Evolutionary conservation across 2,888 invertebrate genomes (phyloP).

Genomic region (Cheilosia pagana): DNA sequence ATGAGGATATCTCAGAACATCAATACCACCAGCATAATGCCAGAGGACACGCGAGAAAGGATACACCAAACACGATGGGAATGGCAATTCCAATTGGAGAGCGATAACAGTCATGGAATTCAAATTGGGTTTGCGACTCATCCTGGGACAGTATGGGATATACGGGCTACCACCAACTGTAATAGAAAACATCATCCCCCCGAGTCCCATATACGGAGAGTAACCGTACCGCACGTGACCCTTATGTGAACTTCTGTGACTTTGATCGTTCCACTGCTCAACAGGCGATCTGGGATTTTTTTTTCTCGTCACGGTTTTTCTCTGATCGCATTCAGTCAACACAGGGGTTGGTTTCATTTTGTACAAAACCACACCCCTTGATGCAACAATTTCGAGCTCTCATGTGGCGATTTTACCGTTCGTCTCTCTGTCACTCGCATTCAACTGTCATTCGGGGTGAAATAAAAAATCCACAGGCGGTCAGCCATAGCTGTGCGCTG

Average conservation of each 20-base stretch:
- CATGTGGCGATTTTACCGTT: slow-evolving; percentile 46
- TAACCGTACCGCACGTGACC: slow-evolving; percentile 77
- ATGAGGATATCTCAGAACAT: slow-evolving; percentile 38
- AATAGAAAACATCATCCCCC: slow-evolving; percentile 31
- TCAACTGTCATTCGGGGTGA: slow-evolving; percentile 43
- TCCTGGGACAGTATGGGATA: slow-evolving; percentile 48
- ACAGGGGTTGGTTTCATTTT: slow-evolving; percentile 52
- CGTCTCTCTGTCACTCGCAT: slow-evolving; percentile 58
- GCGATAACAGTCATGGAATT: slow-evolving; percentile 58
- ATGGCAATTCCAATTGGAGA: slow-evolving; percentile 61
- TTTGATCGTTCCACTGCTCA: slow-evolving; percentile 67
- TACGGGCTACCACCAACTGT: slow-evolving; percentile 47
- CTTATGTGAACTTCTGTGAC: slow-evolving; percentile 79
- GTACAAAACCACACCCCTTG: slow-evolving; percentile 54
- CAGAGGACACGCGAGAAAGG: slow-evolving; percentile 74
- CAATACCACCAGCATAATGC: slow-evolving; percentile 65
- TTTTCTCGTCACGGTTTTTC: slow-evolving; percentile 11
- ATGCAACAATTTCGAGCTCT: slow-evolving; percentile 47
- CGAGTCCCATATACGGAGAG: slow-evolving; percentile 24
- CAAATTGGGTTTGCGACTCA: slow-evolving; percentile 61
- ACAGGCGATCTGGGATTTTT: slow-evolving; percentile 71
- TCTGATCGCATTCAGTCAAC: slow-evolving; percentile 22
- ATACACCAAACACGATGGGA: slow-evolving; percentile 51
- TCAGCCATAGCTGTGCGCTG: slow-evolving; percentile 80
- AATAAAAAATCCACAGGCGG: slow-evolving; percentile 76